Conservation (phyloP, 2,113 vertebrate species). For the Colaptes auratus region DNA sequence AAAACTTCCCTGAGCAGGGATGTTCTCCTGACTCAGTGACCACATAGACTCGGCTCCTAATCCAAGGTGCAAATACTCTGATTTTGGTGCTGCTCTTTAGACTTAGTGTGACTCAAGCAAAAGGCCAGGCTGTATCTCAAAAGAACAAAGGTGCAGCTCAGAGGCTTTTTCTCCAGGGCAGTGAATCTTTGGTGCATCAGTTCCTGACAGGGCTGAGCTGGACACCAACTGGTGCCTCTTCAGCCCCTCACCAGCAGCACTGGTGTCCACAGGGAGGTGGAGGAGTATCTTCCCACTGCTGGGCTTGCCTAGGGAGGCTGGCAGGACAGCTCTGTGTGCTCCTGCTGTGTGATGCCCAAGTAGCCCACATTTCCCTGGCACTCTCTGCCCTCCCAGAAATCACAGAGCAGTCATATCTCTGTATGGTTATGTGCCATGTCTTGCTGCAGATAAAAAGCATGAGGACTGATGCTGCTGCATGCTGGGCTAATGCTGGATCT, state of each 20-base stretch:
- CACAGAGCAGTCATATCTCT: not conserved
- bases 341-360: not conserved
- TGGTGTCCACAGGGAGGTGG: not conserved
- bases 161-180: not conserved
- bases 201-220: not conserved
- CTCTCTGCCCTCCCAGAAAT: not conserved
- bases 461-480: not conserved
- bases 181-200: not conserved
- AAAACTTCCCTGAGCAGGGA: not conserved
- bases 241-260: not conserved
- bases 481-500: rapidly evolving
- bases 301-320: not conserved
- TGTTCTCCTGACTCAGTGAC: not conserved
- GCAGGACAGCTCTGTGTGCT: not conserved
- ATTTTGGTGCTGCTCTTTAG: not conserved
- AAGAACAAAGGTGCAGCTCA: too few relatives aligned
- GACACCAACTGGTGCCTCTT: not conserved
- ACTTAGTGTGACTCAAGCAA: not conserved
- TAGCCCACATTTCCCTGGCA: not conserved
- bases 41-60: not conserved
- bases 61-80: not conserved
- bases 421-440: rapidly evolving
- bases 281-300: not conserved
- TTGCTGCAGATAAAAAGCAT: not conserved
- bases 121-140: not conserved